phyloP scores from a whole-genome alignment of 2,888 invertebrate genomes.

The Galerucella nymphaeae region DNA sequence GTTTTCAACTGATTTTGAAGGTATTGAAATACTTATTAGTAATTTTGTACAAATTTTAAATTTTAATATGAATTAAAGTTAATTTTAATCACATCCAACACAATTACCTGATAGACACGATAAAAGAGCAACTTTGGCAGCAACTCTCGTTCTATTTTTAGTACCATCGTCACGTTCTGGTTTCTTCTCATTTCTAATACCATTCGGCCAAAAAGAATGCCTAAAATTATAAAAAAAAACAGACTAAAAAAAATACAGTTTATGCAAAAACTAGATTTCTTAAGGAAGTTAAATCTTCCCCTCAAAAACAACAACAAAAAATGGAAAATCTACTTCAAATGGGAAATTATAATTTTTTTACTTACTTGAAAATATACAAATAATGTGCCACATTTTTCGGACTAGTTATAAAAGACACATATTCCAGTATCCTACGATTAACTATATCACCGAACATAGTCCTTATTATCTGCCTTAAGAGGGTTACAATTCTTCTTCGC shows the following conservation, averaged over 20 bases:
- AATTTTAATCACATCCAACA: no score
- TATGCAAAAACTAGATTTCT: no score
- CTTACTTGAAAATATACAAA: slow-evolving; percentile 85
- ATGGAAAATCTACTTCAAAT: not conserved
- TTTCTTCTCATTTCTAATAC: slow-evolving; percentile 62
- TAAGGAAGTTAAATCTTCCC: no score
- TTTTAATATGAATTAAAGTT: no score
- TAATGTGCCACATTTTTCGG: slow-evolving; percentile 90
- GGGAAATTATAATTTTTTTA: not conserved
- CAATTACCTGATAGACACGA: slow-evolving; percentile 81
- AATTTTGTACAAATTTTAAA: no score
- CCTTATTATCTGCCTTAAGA: slow-evolving; percentile 81
- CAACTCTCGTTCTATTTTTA: slow-evolving; percentile 81
- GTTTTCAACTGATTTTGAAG: no score
- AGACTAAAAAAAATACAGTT: slow-evolving; percentile 24
- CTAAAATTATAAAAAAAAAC: slow-evolving; percentile 59
- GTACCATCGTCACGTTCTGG: slow-evolving; percentile 58
- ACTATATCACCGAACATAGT: slow-evolving; percentile 86
- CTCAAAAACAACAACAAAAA: not conserved
- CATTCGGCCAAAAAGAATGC: slow-evolving; percentile 73
- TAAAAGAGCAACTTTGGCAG: slow-evolving; percentile 86
- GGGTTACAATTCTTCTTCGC: slow-evolving; percentile 77
- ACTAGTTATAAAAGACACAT: slow-evolving; percentile 87
- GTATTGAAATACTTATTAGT: no score
- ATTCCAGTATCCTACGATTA: slow-evolving; percentile 87